Percentiles rank a stretch among this genome's conserved stretches.
Evolutionary conservation across 2,797 vertebrate genomes (phyloP).

Genomic region (Enteromius anoplus): DNA sequence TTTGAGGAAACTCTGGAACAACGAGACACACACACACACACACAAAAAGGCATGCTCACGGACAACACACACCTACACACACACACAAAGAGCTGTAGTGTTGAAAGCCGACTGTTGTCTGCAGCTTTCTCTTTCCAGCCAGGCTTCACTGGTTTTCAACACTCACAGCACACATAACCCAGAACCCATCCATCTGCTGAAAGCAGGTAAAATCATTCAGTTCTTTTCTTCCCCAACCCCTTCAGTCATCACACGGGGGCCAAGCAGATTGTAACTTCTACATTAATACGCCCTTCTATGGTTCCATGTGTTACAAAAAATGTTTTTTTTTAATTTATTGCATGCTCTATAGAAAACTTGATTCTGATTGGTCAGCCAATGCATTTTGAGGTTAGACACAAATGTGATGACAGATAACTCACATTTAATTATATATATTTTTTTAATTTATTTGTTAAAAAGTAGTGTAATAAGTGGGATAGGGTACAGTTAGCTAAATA

Average conservation of each 20-base stretch:
- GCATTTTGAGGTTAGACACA: neutral
- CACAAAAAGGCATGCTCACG: neutral
- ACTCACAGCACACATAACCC: slow-evolving; percentile 38
- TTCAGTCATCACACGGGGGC: slow-evolving; percentile 16
- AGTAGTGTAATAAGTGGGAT: neutral
- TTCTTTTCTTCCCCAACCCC: neutral
- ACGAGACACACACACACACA: slow-evolving; percentile 5
- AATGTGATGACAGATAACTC: neutral
- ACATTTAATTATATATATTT: neutral
- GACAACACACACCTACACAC: slow-evolving; percentile 29
- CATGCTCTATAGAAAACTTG: neutral
- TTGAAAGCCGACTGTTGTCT: slow-evolving; percentile 28
- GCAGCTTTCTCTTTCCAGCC: slow-evolving; percentile 34
- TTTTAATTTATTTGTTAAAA: neutral
- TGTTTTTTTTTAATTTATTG: neutral
- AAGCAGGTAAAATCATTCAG: slow-evolving; percentile 37
- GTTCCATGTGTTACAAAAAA: neutral
- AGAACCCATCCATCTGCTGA: slow-evolving; percentile 32
- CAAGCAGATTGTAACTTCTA: slow-evolving; percentile 1
- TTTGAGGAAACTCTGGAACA: slow-evolving; percentile 30
- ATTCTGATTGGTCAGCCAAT: neutral
- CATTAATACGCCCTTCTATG: slow-evolving; percentile 5
- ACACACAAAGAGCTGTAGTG: slow-evolving; percentile 25
- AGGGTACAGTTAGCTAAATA: neutral
- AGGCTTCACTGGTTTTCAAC: slow-evolving; percentile 38